A percentile compares a stretch with the other conserved stretches of the same genome.
These are phyloP conservation scores for Crotalus viridis DNA, from an alignment of 2,113 vertebrate species.

Conservation along the genomic window DNA sequence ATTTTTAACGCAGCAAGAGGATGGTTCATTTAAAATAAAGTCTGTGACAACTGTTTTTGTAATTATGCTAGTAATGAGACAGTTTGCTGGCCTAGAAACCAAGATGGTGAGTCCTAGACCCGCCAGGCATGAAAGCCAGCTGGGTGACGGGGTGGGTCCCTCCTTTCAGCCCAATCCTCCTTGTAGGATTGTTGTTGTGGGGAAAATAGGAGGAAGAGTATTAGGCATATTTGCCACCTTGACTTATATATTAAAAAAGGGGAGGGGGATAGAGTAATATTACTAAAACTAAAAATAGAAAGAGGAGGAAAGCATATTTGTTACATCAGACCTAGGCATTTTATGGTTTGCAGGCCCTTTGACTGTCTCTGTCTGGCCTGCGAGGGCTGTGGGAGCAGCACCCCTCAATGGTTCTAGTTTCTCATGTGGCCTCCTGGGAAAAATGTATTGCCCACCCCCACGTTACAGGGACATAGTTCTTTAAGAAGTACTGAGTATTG, in stretches of 20 bases:
- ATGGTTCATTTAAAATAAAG: accelerated
- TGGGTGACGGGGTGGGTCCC: neutral
- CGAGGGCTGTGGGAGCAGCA: too few relatives aligned
- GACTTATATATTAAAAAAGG: neutral
- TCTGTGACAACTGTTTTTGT: accelerated
- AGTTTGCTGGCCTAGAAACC: neutral
- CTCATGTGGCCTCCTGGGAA: too few relatives aligned
- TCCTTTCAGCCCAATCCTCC: neutral
- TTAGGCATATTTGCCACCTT: neutral
- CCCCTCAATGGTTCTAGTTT: too few relatives aligned
- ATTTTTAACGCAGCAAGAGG: neutral
- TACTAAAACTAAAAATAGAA: neutral
- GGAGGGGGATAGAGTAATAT: neutral
- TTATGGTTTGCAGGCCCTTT: too few relatives aligned
- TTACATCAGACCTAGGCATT: too few relatives aligned
- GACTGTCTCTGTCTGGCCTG: too few relatives aligned
- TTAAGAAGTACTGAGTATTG: neutral
- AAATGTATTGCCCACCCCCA: neutral
- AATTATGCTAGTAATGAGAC: neutral
- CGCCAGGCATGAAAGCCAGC: neutral
- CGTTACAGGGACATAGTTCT: neutral
- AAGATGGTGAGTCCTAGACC: neutral
- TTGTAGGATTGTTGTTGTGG: neutral
- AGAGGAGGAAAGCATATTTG: too few relatives aligned
- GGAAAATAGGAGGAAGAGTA: neutral